Evolutionary conservation across 2,797 vertebrate genomes (phyloP), one percentile per base, ranked within the genome.

Genomic region (Rhyacichthys aspro): DNA sequence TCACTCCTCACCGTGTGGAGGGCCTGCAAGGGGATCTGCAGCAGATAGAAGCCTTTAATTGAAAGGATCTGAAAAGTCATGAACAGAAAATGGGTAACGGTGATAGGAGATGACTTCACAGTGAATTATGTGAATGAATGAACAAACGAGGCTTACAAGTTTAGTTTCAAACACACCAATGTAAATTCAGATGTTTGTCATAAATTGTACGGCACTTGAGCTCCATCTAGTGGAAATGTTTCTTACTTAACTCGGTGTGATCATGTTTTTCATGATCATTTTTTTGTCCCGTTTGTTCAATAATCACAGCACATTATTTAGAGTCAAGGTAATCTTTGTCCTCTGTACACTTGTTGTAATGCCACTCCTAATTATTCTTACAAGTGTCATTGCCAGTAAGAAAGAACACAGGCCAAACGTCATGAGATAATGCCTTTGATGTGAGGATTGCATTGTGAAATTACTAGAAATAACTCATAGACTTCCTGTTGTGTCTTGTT

Each of bases 21-120:
- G 70, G 70, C 67, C 72, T 76, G 76, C 78, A 79, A 82, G 63
- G 55, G 61, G 83, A 85, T 85, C 77, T 80, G 77, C 46, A 28
- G 57, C 28, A 55, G 61, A 45, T 67, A 79, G 76, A 83, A 82
- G 85, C 70, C 59, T 73, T 80, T 82, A 86, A 87, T 80, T 86
- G 64, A 64, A 83, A 87, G 72, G 72, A 78, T 78, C 57, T 82
- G 77, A 84, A 81, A 77, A 63, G 79, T 68, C 56, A 72, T 58
- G 74, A 63, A 55, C 38, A 62, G 28, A 37, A 72, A 74, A 81
- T 68, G 55, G 46, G 55, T 43, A 61, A 43, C 43, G 43, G 41
- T 70, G 70, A 78, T 70, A 52, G 53, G 32, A 48, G 19, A 65
- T 39, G 36, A 33, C 2, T 50, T 11, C 1, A 0, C 1, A 5